Evolutionary conservation across 2,113 vertebrate species (phyloP).

Genomic region (Neotoma lepida): DNA sequence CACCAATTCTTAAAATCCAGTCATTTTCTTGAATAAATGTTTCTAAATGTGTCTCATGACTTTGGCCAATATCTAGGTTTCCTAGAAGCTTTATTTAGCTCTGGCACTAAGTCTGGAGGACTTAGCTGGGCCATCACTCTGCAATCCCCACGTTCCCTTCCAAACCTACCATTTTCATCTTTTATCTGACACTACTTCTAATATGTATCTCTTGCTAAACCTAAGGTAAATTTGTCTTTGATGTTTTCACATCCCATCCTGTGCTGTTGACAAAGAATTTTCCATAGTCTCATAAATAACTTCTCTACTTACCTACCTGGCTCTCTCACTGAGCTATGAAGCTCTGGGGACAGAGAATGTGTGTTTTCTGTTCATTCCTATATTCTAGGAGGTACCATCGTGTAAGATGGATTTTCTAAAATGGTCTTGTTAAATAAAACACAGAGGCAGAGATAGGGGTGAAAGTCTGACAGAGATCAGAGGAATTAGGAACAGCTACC

Average conservation of each 20-base stretch:
- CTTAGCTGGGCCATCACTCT: not conserved
- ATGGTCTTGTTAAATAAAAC: no score
- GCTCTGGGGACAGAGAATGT: not conserved
- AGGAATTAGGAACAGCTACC: no score
- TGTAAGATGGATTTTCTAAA: no score
- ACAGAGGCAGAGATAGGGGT: no score
- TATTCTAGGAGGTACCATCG: not conserved
- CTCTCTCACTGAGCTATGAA: not conserved
- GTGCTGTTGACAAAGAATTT: not conserved
- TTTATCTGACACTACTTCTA: not conserved
- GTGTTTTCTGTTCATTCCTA: not conserved
- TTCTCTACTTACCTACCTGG: not conserved
- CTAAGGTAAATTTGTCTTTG: conserved; percentile 3
- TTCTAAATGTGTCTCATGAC: not conserved
- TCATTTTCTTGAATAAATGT: not conserved
- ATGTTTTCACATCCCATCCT: not conserved
- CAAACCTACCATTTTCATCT: not conserved
- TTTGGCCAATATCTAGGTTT: not conserved
- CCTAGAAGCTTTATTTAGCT: not conserved
- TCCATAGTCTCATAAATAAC: not conserved
- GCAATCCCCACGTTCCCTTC: not conserved
- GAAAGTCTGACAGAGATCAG: no score
- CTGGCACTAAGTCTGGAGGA: not conserved
- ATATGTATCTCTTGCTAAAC: not conserved
- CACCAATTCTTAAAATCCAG: not conserved